A percentile compares a stretch with the other conserved stretches of the same genome.
Evolutionary conservation across 2,113 vertebrate species (phyloP).

Genomic region (Raja brachyura): DNA sequence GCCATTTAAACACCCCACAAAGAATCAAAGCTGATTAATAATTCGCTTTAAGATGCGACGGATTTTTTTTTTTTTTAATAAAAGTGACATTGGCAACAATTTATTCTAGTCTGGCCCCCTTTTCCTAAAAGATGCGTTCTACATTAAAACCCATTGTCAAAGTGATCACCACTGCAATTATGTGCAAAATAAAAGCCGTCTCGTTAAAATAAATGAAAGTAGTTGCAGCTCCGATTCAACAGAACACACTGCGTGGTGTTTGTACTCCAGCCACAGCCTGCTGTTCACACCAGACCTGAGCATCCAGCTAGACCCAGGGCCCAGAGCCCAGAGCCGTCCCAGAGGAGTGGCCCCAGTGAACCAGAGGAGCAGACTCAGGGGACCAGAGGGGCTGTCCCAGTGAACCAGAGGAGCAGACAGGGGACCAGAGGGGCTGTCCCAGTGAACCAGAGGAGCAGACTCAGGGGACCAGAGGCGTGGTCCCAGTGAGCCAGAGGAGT

Average conservation of each 20-base stretch:
- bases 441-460: too few species aligned
- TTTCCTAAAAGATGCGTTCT: background rate
- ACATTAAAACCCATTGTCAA: slow-evolving; percentile 14
- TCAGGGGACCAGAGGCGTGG: too few species aligned
- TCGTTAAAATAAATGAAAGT: background rate
- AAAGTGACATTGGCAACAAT: background rate
- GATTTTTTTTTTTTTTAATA: background rate
- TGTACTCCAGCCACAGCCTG: slow-evolving; percentile 55
- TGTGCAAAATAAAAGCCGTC: background rate
- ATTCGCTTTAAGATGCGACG: background rate
- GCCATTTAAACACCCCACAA: slow-evolving; percentile 27
- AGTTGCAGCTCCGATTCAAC: background rate
- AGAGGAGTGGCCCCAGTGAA: slow-evolving; percentile 52
- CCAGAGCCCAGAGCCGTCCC: slow-evolving; percentile 42
- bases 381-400: too few species aligned
- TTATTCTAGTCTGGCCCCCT: slow-evolving; percentile 20
- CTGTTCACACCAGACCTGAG: slow-evolving; percentile 46
- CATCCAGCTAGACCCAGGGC: too few species aligned
- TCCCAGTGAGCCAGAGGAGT: too few species aligned
- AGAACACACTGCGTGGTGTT: slow-evolving; percentile 54
- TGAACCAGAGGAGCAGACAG: too few species aligned
- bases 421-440: too few species aligned
- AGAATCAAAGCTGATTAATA: background rate
- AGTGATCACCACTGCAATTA: background rate
- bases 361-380: too few species aligned